These are phyloP conservation scores for Nephrotoma guestfalica DNA, from an alignment of 2,888 invertebrate genomes.

Conservation along the genomic window DNA sequence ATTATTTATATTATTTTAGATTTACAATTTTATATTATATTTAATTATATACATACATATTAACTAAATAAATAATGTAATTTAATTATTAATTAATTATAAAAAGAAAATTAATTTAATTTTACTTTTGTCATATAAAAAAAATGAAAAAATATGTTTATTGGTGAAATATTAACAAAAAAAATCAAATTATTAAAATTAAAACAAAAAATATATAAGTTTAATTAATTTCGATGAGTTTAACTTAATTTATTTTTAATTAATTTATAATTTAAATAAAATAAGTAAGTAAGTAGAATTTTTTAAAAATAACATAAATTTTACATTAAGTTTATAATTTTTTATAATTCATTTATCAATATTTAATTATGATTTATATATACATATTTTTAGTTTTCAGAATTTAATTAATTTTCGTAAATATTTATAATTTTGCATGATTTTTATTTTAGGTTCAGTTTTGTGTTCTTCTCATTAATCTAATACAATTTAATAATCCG, in stretches of 20 bases:
- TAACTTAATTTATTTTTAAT: background rate
- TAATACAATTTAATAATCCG: background rate
- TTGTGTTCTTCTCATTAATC: background rate
- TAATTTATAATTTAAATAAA: background rate
- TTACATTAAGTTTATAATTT: background rate
- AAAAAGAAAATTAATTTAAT: background rate
- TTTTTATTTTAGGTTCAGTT: background rate
- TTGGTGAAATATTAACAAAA: background rate
- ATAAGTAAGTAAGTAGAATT: background rate
- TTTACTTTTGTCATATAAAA: constrained; percentile 2
- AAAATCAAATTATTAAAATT: background rate
- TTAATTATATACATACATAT: background rate
- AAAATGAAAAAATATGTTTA: background rate
- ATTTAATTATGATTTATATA: background rate
- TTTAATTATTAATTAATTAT: background rate
- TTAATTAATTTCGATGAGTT: background rate
- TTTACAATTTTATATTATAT: constrained; percentile 3
- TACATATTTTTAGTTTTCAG: background rate
- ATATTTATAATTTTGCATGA: background rate
- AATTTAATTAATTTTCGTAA: background rate
- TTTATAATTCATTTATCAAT: background rate
- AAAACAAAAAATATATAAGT: background rate
- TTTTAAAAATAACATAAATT: background rate
- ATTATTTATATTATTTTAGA: background rate
- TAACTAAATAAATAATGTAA: background rate